A percentile compares a stretch with the other conserved stretches of the same genome.
Conservation (phyloP, 2,113 vertebrate genomes). For the Phalacrocorax brasilianus region DNA sequence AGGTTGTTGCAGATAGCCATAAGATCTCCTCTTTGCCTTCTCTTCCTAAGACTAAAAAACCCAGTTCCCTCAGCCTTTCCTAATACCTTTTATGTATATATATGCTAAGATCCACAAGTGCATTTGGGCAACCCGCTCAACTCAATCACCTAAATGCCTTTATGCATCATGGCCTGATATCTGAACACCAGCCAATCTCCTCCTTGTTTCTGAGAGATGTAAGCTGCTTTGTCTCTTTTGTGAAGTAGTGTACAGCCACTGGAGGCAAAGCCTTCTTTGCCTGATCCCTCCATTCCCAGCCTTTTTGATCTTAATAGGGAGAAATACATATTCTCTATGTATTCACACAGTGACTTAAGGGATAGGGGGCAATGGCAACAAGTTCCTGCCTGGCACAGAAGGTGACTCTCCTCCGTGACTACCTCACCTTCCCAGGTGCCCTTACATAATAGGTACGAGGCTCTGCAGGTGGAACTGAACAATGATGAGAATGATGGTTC, state of each 20-base stretch:
- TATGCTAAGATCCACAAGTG: background rate
- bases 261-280: background rate
- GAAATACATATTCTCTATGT: background rate
- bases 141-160: background rate
- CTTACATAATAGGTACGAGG: background rate
- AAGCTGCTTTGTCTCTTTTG: background rate
- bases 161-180: background rate
- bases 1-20: background rate
- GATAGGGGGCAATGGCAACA: background rate
- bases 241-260: background rate
- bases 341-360: background rate
- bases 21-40: background rate
- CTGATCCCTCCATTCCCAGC: background rate
- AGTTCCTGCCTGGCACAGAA: background rate
- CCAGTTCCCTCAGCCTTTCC: background rate
- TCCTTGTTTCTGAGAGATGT: background rate
- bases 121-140: background rate
- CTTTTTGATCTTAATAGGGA: background rate
- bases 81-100: background rate
- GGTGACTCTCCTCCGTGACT: fast-evolving
- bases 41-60: background rate
- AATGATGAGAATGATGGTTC: fast-evolving
- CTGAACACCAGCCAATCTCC: background rate
- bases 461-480: background rate
- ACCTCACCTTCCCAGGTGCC: background rate